phyloP scores from a whole-genome alignment of 2,888 invertebrate species.

The Meteorus colon region DNA sequence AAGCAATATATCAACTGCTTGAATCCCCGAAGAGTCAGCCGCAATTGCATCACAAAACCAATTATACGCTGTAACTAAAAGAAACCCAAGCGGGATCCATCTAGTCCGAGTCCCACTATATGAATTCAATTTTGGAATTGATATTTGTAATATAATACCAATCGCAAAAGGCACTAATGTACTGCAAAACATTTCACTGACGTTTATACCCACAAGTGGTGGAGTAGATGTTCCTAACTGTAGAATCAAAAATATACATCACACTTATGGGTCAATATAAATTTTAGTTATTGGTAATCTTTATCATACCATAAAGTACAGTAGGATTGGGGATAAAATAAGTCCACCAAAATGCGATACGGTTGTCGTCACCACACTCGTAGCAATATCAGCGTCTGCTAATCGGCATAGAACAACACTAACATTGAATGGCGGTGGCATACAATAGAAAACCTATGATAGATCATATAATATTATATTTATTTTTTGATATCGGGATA shows the following conservation, averaged over 20 bases:
- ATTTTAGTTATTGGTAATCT: neutral
- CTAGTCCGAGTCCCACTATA: conserved; percentile 56
- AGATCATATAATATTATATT: neutral
- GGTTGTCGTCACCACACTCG: conserved; percentile 67
- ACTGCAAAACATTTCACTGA: conserved; percentile 66
- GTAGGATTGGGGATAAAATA: conserved; percentile 66
- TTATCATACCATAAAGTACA: conserved; percentile 67
- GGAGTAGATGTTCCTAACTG: conserved; percentile 68
- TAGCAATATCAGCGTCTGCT: conserved; percentile 67
- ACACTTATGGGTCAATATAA: conserved; percentile 28
- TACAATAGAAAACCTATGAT: conserved; percentile 68
- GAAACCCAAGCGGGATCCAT: conserved; percentile 64
- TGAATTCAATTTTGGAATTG: conserved; percentile 50
- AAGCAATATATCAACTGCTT: conserved; percentile 66
- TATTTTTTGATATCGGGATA: neutral
- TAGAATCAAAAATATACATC: conserved; percentile 9
- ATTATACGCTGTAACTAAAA: conserved; percentile 67
- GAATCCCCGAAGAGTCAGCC: conserved; percentile 66
- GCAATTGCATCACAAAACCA: conserved; percentile 70
- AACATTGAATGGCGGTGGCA: conserved; percentile 70
- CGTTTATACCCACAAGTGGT: conserved; percentile 67
- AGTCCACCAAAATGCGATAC: conserved; percentile 67
- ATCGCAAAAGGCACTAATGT: conserved; percentile 66
- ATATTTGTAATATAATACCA: conserved; percentile 61
- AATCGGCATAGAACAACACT: conserved; percentile 66